A percentile compares a stretch with the other conserved stretches of the same genome.
Conservation (phyloP, 2,888 invertebrate species). For the Romanomermis culicivorax region DNA sequence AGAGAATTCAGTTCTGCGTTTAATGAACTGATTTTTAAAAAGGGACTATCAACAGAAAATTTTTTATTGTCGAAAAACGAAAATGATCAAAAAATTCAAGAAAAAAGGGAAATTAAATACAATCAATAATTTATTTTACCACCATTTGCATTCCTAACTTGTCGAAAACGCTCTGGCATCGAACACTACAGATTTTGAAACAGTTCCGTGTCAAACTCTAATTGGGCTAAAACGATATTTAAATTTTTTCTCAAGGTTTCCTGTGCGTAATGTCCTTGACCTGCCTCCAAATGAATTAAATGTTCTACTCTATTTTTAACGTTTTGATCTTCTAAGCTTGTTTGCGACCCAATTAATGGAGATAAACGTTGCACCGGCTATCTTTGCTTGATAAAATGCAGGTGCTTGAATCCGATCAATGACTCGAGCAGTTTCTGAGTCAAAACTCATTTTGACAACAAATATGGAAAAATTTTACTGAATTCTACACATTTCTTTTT, state of each 20-base stretch:
- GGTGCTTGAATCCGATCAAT: too few species aligned
- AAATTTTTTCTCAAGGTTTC: conserved; percentile 1
- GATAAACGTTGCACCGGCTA: neutral
- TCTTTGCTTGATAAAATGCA: too few species aligned
- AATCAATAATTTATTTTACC: neutral
- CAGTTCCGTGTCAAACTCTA: neutral
- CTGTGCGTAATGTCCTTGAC: neutral
- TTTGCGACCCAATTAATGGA: neutral
- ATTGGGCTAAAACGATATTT: neutral
- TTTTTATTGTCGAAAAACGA: neutral
- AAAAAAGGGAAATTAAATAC: neutral
- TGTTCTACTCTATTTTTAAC: neutral
- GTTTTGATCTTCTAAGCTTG: neutral
- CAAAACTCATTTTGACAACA: neutral
- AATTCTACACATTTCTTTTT: neutral
- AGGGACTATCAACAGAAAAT: neutral
- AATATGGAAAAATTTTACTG: neutral
- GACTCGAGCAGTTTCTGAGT: neutral
- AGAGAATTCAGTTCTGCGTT: neutral
- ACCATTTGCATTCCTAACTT: conserved; percentile 21
- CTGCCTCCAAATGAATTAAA: neutral
- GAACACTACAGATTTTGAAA: conserved; percentile 2
- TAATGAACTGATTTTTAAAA: neutral
- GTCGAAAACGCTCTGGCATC: conserved; percentile 34
- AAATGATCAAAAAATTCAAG: neutral